Conservation (phyloP, 2,113 vertebrate species). For the Gallinago undulata region DNA sequence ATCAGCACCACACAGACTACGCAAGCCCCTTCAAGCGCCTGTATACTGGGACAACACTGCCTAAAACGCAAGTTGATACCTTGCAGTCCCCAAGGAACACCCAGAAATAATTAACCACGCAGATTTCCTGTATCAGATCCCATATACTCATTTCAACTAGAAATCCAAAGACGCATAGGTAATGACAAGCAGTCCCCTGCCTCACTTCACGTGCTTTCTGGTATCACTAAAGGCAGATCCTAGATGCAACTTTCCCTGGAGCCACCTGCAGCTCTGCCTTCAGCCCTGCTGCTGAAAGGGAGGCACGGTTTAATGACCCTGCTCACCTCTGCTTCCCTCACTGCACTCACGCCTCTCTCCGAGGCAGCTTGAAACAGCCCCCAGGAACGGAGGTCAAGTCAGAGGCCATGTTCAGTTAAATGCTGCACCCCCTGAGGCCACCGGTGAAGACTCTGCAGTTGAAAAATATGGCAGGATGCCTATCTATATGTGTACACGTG, state of each 20-base stretch:
- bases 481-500: rapidly evolving
- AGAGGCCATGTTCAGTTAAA: not conserved
- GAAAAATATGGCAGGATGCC: rapidly evolving
- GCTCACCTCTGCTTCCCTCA: not conserved
- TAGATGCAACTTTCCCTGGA: not conserved
- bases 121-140: not conserved
- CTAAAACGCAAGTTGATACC: not conserved
- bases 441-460: not conserved
- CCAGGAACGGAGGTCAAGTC: not conserved
- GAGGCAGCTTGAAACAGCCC: not conserved
- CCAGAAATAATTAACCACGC: not conserved
- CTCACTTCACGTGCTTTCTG: not conserved
- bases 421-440: not conserved
- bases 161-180: not conserved
- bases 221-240: not conserved
- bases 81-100: not conserved
- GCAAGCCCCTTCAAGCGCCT: not conserved
- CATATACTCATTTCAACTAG: not conserved
- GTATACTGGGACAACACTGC: not conserved
- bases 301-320: not conserved
- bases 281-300: not conserved
- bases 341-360: not conserved
- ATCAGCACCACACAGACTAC: not conserved
- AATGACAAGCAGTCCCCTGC: not conserved
- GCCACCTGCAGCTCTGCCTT: not conserved